phyloP scores from a whole-genome alignment of 2,888 invertebrate species.

The Venustoraphidia nigricollis region DNA sequence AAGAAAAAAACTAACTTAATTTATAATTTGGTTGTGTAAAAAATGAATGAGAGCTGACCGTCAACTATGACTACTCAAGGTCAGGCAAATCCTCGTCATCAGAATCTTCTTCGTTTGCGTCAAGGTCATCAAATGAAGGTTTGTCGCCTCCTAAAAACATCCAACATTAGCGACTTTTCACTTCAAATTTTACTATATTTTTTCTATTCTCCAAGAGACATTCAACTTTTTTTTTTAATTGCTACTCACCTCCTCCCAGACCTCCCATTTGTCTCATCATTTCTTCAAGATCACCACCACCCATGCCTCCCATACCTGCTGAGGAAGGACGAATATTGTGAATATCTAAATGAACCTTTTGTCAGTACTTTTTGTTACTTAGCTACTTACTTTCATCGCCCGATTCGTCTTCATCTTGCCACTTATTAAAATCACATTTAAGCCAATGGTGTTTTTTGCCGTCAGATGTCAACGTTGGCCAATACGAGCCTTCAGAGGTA shows the following conservation, averaged over 20 bases:
- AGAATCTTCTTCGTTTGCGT: slow-evolving; percentile 49
- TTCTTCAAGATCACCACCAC: slow-evolving; percentile 44
- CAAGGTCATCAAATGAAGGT: slow-evolving; percentile 61
- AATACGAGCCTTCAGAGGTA: slow-evolving; percentile 56
- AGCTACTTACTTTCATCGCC: slow-evolving; percentile 48
- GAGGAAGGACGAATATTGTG: slow-evolving; percentile 6
- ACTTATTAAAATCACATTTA: slow-evolving; percentile 95
- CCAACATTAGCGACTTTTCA: neutral
- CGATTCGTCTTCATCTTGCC: slow-evolving; percentile 93
- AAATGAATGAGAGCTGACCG: too few species aligned
- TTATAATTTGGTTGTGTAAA: too few species aligned
- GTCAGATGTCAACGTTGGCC: slow-evolving; percentile 78
- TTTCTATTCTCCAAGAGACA: neutral
- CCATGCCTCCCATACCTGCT: slow-evolving; percentile 27
- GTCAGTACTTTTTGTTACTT: neutral
- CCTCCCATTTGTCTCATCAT: slow-evolving; percentile 64
- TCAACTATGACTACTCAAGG: slow-evolving; percentile 36
- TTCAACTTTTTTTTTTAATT: neutral
- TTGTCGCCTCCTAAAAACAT: slow-evolving; percentile 29
- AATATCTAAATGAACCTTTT: neutral
- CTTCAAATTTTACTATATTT: neutral
- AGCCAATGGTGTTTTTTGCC: slow-evolving; percentile 88
- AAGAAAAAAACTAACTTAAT: too few species aligned
- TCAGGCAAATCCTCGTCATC: slow-evolving; percentile 70
- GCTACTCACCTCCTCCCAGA: slow-evolving; percentile 25